These are phyloP conservation scores for Microcebus griseorufus DNA, from an alignment of 2,113 vertebrate species.

Conservation along the genomic window DNA sequence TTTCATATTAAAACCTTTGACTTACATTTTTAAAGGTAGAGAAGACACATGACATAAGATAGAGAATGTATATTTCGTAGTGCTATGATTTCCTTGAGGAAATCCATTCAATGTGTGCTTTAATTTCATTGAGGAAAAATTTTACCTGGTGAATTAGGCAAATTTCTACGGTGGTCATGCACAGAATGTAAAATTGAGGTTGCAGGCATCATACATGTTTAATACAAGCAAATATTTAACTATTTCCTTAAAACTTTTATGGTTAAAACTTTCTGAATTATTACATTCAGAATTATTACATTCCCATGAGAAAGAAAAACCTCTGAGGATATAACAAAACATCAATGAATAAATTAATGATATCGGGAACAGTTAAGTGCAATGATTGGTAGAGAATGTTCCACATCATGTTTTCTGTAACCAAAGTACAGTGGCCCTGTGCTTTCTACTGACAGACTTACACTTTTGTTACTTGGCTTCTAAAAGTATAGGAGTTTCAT, in stretches of 20 bases:
- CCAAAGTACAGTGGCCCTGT: neutral
- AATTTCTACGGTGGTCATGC: neutral
- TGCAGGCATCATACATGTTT: neutral
- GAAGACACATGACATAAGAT: neutral
- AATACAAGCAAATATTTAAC: neutral
- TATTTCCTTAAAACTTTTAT: neutral
- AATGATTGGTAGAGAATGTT: neutral
- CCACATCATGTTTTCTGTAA: too few species aligned
- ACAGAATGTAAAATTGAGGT: neutral
- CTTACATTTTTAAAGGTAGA: neutral
- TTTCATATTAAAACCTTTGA: neutral
- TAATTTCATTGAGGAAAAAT: neutral
- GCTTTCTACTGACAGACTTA: neutral
- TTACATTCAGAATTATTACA: too few species aligned
- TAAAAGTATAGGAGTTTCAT: neutral
- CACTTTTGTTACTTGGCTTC: neutral
- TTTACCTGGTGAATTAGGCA: neutral
- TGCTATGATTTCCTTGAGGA: neutral
- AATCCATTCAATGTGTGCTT: neutral
- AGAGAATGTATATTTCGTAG: neutral
- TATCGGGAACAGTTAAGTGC: neutral
- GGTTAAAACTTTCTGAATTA: neutral
- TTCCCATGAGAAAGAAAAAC: neutral
- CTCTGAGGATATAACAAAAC: neutral
- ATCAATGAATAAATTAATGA: neutral